Base-by-base conservation (phyloP, 1,140 invertebrate species). In the Bombus huntii region DNA sequence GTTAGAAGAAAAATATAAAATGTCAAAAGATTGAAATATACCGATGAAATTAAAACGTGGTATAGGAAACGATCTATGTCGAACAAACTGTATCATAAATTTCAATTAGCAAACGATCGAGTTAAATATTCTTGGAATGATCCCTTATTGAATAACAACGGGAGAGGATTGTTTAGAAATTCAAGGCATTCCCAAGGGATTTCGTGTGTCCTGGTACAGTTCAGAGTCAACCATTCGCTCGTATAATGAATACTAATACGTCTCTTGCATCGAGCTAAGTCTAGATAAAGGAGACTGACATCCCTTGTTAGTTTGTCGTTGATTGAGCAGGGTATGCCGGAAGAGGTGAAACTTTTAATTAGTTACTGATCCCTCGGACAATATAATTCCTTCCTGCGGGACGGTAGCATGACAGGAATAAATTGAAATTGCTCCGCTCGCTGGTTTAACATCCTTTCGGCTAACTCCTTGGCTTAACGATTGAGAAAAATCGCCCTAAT, bases 301-400 rank as follows among this genome's bases (percentile, higher is more conserved):
- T 76, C 83, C 85, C 70, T 76, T 53, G 72, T 44, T 53, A 83
- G 87, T 86, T 86, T 62, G 79, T 77, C 73, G 78, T 82, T 86
- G 82, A 85, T 85, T 68, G 75, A 87, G 79, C 59, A 68, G 59
- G 75, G 44, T 28, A 59, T 8, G 77, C 66, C 75, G 81, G 75
- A 70, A 80, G 77, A 68, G 87, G 84, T 77, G 87, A 91, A 93
- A 92, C 92, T 92, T 93, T 93, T 93, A 93, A 93, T 93, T 93
- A 92, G 92, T 93, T 92, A 75, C 85, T 88, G 89, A 93, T 92
- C 88, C 92, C 89, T 81, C 70, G 80, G 77, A 88, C 87, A 79
- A 85, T 87, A 87, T 87, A 78, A 84, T 77, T 81, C 88, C 74
- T 59, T 68, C 28, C 59, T 86, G 83, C 76, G 74, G 76, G 39